Evolutionary conservation across 2,797 vertebrate species (phyloP), one percentile per base, ranked within the genome.

Genomic region (Parauchenoglanis punctatus): DNA sequence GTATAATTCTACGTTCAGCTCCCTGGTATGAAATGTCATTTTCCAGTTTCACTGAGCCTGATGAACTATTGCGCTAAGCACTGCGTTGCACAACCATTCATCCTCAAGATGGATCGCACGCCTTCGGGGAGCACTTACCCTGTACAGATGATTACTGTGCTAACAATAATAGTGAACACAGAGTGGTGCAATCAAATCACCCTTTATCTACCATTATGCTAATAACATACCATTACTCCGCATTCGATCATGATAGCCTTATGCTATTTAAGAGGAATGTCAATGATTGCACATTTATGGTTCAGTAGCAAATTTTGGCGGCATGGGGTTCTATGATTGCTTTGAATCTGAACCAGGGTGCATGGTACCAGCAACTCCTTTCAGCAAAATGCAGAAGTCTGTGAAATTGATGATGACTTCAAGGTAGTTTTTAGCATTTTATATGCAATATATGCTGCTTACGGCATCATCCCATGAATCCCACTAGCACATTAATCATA

Each of bases 101-200:
- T 80, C 28, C 63, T 70, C 25, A 25, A 49, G n/a, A 81, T 85
- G 44, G 28, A 85, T 85, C 35, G 23, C 75, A 72, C 7, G 73
- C 73, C 73, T 78, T 78, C 31, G 13, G 23, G n/a, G 75, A 85
- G 46, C 77, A 59, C 63, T 80, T 58, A 67, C 72, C 54, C 49
- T 63, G 31, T 67, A 85, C 59, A 59, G 65, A 70, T 49, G 67
- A 86, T 72, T 80, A 80, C 58, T 59, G 67, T 49, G 46, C 59
- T 25, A 86, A 65, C 84, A 67, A 54, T 56, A 54, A 65, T 54
- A 44, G 78, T n/a, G 76, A 86, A 59, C 28, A 85, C 85, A 80
- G 61, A 81, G 52, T 46, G 23, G 85, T 35, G 81, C 77, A 88
- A 75, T 85, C 84, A 85, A 59, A 75, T 40, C 68, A 67, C 78